Percentiles rank a stretch among this genome's conserved stretches.
Conservation (phyloP, 2,113 vertebrate species). For the Zapornia atra region DNA sequence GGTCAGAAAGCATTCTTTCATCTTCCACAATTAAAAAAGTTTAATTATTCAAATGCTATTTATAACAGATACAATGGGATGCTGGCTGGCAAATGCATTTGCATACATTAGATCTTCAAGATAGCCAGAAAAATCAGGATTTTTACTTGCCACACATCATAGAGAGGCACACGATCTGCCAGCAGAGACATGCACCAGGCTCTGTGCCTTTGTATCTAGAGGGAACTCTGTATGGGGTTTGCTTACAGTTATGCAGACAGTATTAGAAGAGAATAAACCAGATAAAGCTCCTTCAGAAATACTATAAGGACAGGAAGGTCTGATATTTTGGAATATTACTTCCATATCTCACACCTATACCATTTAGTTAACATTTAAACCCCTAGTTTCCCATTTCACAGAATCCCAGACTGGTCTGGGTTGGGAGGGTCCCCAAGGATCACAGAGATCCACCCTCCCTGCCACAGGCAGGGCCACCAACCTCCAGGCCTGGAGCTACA, state of each 20-base stretch:
- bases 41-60: constrained; percentile 1
- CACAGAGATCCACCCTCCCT: too few relatives aligned
- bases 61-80: neutral
- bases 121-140: neutral
- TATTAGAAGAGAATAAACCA: neutral
- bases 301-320: neutral
- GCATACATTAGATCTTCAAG: neutral
- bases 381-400: neutral
- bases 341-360: neutral
- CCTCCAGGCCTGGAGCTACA: too few relatives aligned
- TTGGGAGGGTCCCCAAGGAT: too few relatives aligned
- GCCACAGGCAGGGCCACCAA: too few relatives aligned
- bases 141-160: neutral
- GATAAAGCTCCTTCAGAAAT: neutral
- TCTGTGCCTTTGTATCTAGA: rapidly evolving
- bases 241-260: neutral
- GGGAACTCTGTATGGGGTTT: neutral
- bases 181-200: neutral
- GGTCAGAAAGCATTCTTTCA: constrained; percentile 20
- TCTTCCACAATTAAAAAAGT: neutral
- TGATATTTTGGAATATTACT: neutral
- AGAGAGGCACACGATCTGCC: neutral
- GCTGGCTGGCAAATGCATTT: neutral
- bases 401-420: too few relatives aligned
- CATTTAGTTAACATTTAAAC: neutral